A percentile compares a stretch with the other conserved stretches of the same genome.
Conservation (phyloP, 37 sponge, comb jelly and placozoan species). For the Hexactinellida sp. region DNA sequence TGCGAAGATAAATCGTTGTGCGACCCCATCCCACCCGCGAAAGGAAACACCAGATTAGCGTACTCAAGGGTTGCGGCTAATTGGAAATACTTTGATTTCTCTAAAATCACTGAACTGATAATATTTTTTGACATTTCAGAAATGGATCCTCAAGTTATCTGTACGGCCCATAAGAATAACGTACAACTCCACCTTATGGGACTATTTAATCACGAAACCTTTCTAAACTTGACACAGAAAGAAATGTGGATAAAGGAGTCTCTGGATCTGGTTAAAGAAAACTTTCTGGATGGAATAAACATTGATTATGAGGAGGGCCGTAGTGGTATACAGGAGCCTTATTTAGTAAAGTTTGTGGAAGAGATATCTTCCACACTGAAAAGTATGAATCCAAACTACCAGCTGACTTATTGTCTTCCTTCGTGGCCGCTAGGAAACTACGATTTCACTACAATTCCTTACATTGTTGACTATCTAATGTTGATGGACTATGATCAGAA, state of each 20-base stretch:
- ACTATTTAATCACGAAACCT: background rate
- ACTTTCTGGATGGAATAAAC: background rate
- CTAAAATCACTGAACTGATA: background rate
- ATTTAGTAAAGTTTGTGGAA: background rate
- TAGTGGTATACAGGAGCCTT: background rate
- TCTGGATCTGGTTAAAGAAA: background rate
- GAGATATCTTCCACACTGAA: background rate
- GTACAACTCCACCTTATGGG: background rate
- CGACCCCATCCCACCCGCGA: background rate
- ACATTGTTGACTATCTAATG: background rate
- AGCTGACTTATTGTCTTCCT: background rate
- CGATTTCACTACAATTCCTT: background rate
- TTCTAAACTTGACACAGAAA: background rate
- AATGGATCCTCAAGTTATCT: background rate
- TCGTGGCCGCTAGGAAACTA: background rate
- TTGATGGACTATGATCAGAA: background rate
- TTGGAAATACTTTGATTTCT: background rate
- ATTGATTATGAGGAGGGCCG: background rate
- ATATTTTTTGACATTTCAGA: background rate
- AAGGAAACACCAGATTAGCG: background rate
- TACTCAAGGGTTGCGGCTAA: background rate
- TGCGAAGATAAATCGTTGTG: background rate
- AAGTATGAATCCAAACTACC: background rate
- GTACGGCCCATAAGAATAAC: conserved; percentile 11
- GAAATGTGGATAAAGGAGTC: background rate